Evolutionary conservation across 2,888 invertebrate genomes (phyloP), one percentile per base, ranked within the genome.

Genomic region (Pogonocherus hispidulus): DNA sequence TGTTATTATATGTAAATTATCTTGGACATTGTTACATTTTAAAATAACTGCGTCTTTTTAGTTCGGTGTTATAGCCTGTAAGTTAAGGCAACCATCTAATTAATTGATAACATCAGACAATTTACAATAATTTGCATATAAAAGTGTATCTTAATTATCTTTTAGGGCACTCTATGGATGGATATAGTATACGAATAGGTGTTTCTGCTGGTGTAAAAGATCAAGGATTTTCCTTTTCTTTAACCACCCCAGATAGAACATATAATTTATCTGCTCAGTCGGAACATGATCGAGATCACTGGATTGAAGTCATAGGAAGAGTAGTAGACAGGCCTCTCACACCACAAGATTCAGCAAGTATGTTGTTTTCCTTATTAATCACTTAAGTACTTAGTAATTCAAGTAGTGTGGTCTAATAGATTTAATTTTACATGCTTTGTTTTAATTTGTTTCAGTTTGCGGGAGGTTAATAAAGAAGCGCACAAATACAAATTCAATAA

Each of bases 201-300:
- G 90, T 90, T 11, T 89, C 90, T 1, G 86, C 87, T 0, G 91
- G 91, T 62, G 92, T 92, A 73, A 91, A 92, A 76, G 93, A 94
- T 73, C 92, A 94, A 78, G 91, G 93, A 1, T 94, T 91, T 81
- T 91, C 93, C 35, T 96, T 96, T 86, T 93, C 94, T 49, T 87
- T 96, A 55, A 91, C 91, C 72, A 96, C 95, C 0, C 95, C 94
- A 0, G 93, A 93, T 68, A 86, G 94, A 63, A 90, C 90, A 44
- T 95, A 91, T 84, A 91, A 93, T 80, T 86, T 95, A 64, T 93
- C 93, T 1, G 93, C 95, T 14, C 90, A 91, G 73, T 90, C 90
- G 1, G 92, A 93, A 77, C 91, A 92, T 49, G 95, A 95, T 75
- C 87, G 94, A 73, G 91, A 92, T 69, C 90, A 91, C 64, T 96